Evolutionary conservation across 2,888 invertebrate species (phyloP), one percentile per base, ranked within the genome.

Genomic region (Leucania comma): DNA sequence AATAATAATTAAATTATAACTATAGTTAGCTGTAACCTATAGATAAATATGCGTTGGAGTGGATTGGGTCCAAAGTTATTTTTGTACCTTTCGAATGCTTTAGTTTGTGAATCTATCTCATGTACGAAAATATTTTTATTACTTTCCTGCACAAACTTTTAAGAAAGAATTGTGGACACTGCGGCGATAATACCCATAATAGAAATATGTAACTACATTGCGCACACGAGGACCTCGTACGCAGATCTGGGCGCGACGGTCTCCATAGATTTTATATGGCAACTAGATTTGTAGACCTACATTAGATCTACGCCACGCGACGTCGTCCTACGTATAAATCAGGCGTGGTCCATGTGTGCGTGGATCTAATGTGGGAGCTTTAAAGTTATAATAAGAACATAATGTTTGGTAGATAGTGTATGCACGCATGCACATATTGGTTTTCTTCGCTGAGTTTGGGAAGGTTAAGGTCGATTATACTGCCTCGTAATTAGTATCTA

Each of bases 1-100:
- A 42, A 42, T 14, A 38, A 67, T 75, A 63, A 61, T 68, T 42
- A 62, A 32, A 68, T 58, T 78, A 35, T 58, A 65, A 26, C 9
- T 68, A 12, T n/a, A 71, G 38, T 56, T 60, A 71, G 64, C 32
- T 68, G 38, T 66, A 57, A 50, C 35, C 48, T 75, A 59, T 69
- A 58, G 54, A 70, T 76, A 69, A 74, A 75, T 56, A 70, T 71
- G 70, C 29, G 68, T 75, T 70, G 56, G 77, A 78, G 71, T 76
- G 72, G 61, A 76, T 78, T 65, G 84, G 83, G 82, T 84, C 84
- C 84, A 84, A 84, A 77, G 50, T 78, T 83, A 80, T 82, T 84
- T 84, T 84, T 84, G 80, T 84, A 84, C 76, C 72, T 51, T 73
- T 72, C 57, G 64, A 58, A 78, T 72, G 54, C 35, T 69, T 70